A percentile compares a stretch with the other conserved stretches of the same genome.
Conservation (phyloP, 2,113 vertebrate species). For the Piprites chloris region DNA sequence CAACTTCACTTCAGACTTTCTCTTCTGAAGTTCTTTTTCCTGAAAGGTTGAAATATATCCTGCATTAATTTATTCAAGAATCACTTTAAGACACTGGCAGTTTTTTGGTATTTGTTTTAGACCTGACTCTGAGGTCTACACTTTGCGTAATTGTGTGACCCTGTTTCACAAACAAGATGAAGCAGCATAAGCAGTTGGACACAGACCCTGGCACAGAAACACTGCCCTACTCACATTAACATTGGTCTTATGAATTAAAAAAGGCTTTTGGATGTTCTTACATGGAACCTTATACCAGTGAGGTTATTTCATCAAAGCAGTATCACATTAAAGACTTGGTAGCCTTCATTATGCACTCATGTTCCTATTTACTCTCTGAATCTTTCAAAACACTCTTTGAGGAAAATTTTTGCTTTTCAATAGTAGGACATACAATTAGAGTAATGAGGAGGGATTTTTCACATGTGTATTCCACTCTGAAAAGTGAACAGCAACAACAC, state of each 20-base stretch:
- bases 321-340: not conserved
- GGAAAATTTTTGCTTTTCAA: not conserved
- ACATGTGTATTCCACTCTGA: not conserved
- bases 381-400: not conserved
- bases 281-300: not conserved
- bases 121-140: fast-evolving
- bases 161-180: not conserved
- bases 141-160: not conserved
- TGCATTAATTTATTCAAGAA: not conserved
- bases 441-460: not conserved
- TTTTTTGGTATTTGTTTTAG: not conserved
- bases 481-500: not conserved
- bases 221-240: not conserved
- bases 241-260: not conserved
- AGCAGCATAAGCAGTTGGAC: not conserved
- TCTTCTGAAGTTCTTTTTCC: slow-evolving; percentile 73
- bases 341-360: not conserved
- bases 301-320: not conserved
- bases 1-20: slow-evolving; percentile 60
- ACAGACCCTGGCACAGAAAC: not conserved
- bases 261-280: not conserved
- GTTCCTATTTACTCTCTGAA: not conserved
- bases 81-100: not conserved
- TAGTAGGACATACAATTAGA: not conserved
- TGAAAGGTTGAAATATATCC: slow-evolving; percentile 39